These are phyloP conservation scores for Xenopus petersii DNA, from an alignment of 2,797 vertebrate species.

Conservation along the genomic window DNA sequence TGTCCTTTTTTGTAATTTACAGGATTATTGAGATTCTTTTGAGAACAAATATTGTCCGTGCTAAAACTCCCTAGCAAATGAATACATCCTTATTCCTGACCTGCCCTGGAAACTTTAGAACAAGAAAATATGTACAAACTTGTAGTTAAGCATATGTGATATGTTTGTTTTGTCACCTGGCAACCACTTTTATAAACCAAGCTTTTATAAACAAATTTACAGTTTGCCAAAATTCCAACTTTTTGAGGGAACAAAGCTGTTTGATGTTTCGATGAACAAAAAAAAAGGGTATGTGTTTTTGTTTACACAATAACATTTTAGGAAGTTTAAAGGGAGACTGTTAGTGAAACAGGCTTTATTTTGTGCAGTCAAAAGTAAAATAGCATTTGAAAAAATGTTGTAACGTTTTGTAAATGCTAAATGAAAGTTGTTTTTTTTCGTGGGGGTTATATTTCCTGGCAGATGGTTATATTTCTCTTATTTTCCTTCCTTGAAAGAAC, in stretches of 20 bases:
- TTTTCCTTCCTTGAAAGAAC: too few species aligned
- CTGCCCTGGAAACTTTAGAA: constrained; percentile 73
- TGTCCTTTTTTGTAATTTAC: constrained; percentile 25
- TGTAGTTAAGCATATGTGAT: constrained; percentile 73
- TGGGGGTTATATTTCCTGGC: too few species aligned
- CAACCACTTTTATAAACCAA: constrained; percentile 67
- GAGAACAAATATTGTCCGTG: constrained; percentile 74
- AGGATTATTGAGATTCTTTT: constrained; percentile 66
- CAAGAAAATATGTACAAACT: constrained; percentile 79
- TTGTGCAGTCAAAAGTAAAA: too few species aligned
- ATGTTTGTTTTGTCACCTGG: constrained; percentile 73
- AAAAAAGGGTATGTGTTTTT: neutral
- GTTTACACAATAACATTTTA: neutral
- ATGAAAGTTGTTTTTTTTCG: too few species aligned
- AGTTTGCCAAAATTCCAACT: constrained; percentile 67
- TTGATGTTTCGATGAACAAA: constrained; percentile 46
- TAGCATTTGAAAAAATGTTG: too few species aligned
- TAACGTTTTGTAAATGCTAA: too few species aligned
- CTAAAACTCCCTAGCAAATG: constrained; percentile 64
- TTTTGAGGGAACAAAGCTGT: constrained; percentile 63
- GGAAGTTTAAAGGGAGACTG: neutral
- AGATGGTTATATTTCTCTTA: too few species aligned
- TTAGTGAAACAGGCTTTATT: too few species aligned
- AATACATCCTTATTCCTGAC: constrained; percentile 76
- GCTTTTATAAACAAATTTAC: constrained; percentile 68